These are phyloP conservation scores for Aspidoscelis tigris DNA, from an alignment of 2,113 vertebrate genomes.

Conservation along the genomic window DNA sequence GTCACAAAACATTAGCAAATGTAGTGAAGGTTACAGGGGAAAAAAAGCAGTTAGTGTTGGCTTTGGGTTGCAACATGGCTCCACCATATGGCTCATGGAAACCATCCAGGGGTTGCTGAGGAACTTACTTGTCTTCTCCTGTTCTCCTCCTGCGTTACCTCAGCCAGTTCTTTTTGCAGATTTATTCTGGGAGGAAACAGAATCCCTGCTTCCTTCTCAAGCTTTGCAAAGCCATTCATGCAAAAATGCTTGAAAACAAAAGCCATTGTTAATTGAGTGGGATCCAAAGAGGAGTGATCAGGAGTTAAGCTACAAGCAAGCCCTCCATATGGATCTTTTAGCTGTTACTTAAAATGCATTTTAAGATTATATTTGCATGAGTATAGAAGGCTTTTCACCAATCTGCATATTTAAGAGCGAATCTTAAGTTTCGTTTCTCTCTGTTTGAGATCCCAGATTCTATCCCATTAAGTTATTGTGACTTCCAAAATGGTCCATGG, in stretches of 20 bases:
- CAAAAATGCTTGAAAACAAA: neutral
- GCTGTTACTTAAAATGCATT: neutral
- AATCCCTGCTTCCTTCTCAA: neutral
- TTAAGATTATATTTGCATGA: neutral
- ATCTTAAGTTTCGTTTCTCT: neutral
- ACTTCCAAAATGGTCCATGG: neutral
- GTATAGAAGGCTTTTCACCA: neutral
- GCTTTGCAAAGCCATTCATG: conserved; percentile 11
- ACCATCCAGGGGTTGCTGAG: conserved; percentile 2
- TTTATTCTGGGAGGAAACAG: neutral
- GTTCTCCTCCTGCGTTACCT: neutral
- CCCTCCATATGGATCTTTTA: neutral
- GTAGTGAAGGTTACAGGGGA: conserved; percentile 61
- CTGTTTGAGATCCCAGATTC: conserved; percentile 1
- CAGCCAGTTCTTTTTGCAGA: neutral
- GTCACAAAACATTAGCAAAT: conserved; percentile 77
- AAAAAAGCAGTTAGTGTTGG: conserved; percentile 34
- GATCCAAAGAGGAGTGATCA: neutral
- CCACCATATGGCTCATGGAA: conserved; percentile 51
- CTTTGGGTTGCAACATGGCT: conserved; percentile 14
- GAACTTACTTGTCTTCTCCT: conserved; percentile 20
- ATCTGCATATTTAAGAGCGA: neutral
- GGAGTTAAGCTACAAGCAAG: neutral
- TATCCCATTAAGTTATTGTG: neutral
- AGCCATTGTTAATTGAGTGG: neutral